A percentile compares a stretch with the other conserved stretches of the same genome.
phyloP scores from a whole-genome alignment of 2,797 vertebrate genomes.

The Pagetopsis macropterus region DNA sequence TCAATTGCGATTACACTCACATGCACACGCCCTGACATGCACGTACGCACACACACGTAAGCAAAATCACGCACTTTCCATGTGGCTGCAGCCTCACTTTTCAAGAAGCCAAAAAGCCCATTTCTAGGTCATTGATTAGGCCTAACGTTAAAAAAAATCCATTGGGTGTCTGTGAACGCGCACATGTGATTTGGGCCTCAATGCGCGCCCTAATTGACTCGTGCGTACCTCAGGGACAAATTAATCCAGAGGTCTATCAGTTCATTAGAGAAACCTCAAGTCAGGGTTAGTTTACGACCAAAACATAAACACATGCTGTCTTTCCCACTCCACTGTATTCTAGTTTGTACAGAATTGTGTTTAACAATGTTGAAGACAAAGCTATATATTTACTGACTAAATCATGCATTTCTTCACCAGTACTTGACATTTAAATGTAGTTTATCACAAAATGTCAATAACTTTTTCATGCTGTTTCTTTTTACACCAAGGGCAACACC shows the following conservation, averaged over 20 bases:
- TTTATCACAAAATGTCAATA: conserved; percentile 13
- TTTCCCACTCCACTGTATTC: not conserved
- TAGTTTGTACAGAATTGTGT: conserved; percentile 9
- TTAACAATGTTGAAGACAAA: conserved; percentile 12
- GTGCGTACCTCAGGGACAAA: conserved; percentile 87
- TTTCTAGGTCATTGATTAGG: conserved; percentile 52
- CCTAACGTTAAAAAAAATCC: conserved; percentile 31
- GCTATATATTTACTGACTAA: conserved; percentile 8
- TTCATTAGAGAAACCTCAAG: conserved; percentile 89
- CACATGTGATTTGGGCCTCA: conserved; percentile 75
- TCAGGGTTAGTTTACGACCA: conserved; percentile 51
- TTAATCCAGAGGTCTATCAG: conserved; percentile 89
- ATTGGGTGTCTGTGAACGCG: conserved; percentile 45
- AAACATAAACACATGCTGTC: conserved; percentile 36
- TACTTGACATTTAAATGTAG: conserved; percentile 39
- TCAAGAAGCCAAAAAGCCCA: conserved; percentile 50
- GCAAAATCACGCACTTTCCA: conserved; percentile 47
- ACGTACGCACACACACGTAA: not conserved
- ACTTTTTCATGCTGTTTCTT: conserved; percentile 34
- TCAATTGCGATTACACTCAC: conserved; percentile 63
- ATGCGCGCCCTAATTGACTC: conserved; percentile 85
- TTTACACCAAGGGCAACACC: conserved; percentile 58
- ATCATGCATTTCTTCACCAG: conserved; percentile 25
- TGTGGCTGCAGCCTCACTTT: conserved; percentile 48
- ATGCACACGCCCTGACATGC: not conserved